These are phyloP conservation scores for Aphaenogaster ashmeadi DNA, from an alignment of 1,140 invertebrate species.

Conservation along the genomic window DNA sequence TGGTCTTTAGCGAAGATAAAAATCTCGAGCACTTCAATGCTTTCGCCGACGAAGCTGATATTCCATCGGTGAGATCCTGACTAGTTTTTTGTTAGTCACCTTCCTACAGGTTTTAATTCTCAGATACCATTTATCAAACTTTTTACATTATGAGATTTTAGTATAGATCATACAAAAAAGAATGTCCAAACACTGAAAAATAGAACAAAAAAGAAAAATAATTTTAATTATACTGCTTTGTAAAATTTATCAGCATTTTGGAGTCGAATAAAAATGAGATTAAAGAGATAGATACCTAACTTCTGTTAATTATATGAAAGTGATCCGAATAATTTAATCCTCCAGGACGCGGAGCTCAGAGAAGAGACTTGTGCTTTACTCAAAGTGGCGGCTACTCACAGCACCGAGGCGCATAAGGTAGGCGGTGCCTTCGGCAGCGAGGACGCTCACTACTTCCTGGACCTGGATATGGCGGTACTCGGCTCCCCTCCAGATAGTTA, in stretches of 20 bases:
- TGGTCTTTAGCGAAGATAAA: conserved; percentile 84
- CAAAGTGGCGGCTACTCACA: conserved; percentile 87
- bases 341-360: conserved; percentile 84
- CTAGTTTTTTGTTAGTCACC: background rate
- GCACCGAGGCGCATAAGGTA: conserved; percentile 89
- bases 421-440: conserved; percentile 88
- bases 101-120: background rate
- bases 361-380: conserved; percentile 87
- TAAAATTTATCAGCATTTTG: background rate
- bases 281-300: background rate
- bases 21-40: conserved; percentile 86
- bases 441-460: conserved; percentile 89
- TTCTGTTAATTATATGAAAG: background rate
- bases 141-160: background rate
- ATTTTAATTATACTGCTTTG: background rate
- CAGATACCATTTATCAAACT: background rate
- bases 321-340: background rate
- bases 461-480: conserved; percentile 89
- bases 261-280: background rate
- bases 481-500: conserved; percentile 87
- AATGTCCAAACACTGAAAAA: background rate
- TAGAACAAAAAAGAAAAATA: background rate
- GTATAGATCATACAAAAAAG: background rate
- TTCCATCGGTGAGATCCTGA: conserved; percentile 79
- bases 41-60: conserved; percentile 85